Evolutionary conservation across 2,888 invertebrate species (phyloP).

Genomic region (Argyresthia albistria): DNA sequence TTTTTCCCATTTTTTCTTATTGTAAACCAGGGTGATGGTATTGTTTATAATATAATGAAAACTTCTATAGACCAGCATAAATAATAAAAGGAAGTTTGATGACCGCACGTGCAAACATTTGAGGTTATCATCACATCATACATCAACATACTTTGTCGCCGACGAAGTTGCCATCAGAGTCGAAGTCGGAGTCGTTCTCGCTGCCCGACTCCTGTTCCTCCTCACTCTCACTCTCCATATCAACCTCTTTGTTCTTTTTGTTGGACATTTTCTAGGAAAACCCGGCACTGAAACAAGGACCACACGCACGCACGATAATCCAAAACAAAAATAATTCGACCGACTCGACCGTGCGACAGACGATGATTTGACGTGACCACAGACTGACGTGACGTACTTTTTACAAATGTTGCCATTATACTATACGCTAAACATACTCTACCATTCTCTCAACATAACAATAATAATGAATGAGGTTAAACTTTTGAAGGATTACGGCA

Average conservation of each 20-base stretch:
- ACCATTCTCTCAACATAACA: too few relatives aligned
- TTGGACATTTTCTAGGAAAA: slow-evolving; percentile 17
- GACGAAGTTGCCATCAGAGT: slow-evolving; percentile 64
- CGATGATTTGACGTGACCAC: too few relatives aligned
- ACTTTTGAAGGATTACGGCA: too few relatives aligned
- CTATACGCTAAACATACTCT: too few relatives aligned
- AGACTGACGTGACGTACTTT: too few relatives aligned
- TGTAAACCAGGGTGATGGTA: too few relatives aligned
- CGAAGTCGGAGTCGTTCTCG: slow-evolving; percentile 55
- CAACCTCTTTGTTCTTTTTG: slow-evolving; percentile 53
- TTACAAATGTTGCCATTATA: too few relatives aligned
- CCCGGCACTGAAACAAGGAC: not conserved
- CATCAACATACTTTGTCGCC: slow-evolving; percentile 67
- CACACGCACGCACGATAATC: not conserved
- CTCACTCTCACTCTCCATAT: slow-evolving; percentile 56
- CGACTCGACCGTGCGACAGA: too few relatives aligned
- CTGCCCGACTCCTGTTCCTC: slow-evolving; percentile 52
- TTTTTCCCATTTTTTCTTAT: too few relatives aligned
- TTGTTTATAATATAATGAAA: too few relatives aligned
- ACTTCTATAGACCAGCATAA: too few relatives aligned
- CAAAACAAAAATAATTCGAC: not conserved
- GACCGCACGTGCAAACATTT: slow-evolving; percentile 3
- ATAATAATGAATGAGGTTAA: too few relatives aligned
- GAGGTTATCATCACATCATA: slow-evolving; percentile 6
- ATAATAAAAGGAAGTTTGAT: not conserved